phyloP scores from a whole-genome alignment of 2,113 vertebrate genomes.

The Cnemophilus loriae region DNA sequence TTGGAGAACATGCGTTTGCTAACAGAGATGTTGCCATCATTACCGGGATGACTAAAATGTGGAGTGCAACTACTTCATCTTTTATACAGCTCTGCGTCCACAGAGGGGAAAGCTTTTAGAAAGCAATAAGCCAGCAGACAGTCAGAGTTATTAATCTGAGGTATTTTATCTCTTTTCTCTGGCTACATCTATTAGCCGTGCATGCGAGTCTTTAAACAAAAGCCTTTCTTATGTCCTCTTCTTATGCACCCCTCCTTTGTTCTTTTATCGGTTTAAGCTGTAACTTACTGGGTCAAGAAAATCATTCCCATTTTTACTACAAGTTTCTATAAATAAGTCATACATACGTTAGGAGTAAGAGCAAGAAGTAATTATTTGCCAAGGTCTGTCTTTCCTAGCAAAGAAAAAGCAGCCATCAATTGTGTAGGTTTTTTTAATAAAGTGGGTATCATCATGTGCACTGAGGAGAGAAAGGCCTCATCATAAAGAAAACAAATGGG shows the following conservation, averaged over 20 bases:
- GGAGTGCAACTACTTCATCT: neutral
- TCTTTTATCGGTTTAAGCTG: conserved; percentile 52
- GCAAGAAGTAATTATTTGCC: conserved; percentile 1
- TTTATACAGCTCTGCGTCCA: neutral
- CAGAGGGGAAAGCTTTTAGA: conserved; percentile 3
- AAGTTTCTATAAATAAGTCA: conserved; percentile 18
- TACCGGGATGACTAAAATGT: neutral
- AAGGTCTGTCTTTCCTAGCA: neutral
- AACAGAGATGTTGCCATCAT: neutral
- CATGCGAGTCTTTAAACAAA: conserved; percentile 7
- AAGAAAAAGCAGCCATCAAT: neutral
- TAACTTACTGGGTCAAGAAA: neutral
- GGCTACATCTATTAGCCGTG: neutral
- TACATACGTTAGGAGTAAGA: conserved; percentile 6
- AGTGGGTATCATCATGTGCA: neutral
- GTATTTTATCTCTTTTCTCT: conserved; percentile 21
- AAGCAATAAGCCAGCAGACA: conserved; percentile 12
- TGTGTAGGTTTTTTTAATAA: neutral
- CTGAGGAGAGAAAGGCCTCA: neutral
- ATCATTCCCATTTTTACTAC: conserved; percentile 14
- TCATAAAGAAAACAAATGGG: neutral
- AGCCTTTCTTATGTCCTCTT: neutral
- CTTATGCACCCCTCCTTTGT: neutral
- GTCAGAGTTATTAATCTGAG: neutral
- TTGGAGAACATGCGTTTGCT: neutral